Evolutionary conservation across 2,888 invertebrate genomes (phyloP).

Genomic region (Archips xylosteana): DNA sequence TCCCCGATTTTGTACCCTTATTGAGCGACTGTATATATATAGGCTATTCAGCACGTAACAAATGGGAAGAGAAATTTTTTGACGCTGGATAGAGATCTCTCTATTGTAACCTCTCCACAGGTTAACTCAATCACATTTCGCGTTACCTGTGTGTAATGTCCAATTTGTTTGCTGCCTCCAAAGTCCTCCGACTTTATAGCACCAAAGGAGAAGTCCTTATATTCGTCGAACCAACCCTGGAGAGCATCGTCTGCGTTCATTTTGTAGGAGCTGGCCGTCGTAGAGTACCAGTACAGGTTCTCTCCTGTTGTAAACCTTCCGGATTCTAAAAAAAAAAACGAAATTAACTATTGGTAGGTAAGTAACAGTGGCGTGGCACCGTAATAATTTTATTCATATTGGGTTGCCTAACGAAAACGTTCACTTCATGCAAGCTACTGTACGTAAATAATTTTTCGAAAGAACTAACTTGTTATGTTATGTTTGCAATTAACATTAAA

Average conservation of each 20-base stretch:
- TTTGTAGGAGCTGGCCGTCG: conserved; percentile 51
- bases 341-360: background rate
- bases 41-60: too few species aligned
- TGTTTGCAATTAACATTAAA: too few species aligned
- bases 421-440: too few species aligned
- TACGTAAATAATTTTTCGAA: background rate
- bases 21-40: too few species aligned
- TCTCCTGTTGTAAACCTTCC: conserved; percentile 68
- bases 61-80: too few species aligned
- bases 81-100: too few species aligned
- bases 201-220: conserved; percentile 62
- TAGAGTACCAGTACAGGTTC: conserved; percentile 65
- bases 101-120: too few species aligned
- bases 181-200: conserved; percentile 57
- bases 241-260: conserved; percentile 56
- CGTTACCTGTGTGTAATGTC: conserved; percentile 77
- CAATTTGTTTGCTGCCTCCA: conserved; percentile 53
- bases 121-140: too few species aligned
- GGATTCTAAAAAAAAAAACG: conserved; percentile 59
- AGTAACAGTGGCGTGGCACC: background rate
- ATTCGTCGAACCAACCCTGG: conserved; percentile 67
- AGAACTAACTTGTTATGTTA: too few species aligned
- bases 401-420: too few species aligned
- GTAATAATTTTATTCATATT: too few species aligned
- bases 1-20: too few species aligned